Conservation (phyloP, 2,113 vertebrate species). For the Cyanoramphus novaezelandiae region DNA sequence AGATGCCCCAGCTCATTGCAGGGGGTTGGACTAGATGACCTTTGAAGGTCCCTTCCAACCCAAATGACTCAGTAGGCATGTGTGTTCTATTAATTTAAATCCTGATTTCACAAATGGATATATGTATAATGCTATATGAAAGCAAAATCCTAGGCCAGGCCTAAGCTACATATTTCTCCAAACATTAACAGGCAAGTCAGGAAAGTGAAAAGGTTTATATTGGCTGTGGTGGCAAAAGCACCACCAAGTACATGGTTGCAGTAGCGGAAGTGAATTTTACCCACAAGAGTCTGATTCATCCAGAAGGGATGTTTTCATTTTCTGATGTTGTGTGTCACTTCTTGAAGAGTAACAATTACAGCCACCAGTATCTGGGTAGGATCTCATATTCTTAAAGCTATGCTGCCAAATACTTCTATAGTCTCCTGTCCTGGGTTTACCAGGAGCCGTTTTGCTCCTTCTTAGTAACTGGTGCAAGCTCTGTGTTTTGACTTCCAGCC, state of each 20-base stretch:
- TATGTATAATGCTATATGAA: background rate
- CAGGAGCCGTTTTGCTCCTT: no score
- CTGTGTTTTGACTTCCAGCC: no score
- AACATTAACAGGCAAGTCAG: background rate
- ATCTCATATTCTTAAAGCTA: background rate
- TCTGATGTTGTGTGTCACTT: background rate
- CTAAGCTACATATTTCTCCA: background rate
- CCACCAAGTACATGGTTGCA: background rate
- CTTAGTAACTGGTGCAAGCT: no score
- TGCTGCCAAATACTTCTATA: background rate
- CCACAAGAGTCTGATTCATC: accelerated
- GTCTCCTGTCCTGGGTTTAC: no score
- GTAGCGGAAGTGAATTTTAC: background rate
- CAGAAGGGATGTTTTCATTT: background rate
- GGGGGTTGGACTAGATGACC: background rate
- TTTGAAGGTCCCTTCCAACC: background rate
- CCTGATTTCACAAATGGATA: background rate
- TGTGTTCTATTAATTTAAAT: background rate
- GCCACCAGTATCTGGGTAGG: background rate
- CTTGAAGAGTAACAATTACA: background rate
- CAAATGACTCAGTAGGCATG: background rate
- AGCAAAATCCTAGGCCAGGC: background rate
- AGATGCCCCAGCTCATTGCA: background rate
- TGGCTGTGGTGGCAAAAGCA: background rate
- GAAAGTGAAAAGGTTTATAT: background rate